Evolutionary conservation across 2,888 invertebrate genomes (phyloP), one percentile per base, ranked within the genome.

Genomic region (Phyllotreta striolata): DNA sequence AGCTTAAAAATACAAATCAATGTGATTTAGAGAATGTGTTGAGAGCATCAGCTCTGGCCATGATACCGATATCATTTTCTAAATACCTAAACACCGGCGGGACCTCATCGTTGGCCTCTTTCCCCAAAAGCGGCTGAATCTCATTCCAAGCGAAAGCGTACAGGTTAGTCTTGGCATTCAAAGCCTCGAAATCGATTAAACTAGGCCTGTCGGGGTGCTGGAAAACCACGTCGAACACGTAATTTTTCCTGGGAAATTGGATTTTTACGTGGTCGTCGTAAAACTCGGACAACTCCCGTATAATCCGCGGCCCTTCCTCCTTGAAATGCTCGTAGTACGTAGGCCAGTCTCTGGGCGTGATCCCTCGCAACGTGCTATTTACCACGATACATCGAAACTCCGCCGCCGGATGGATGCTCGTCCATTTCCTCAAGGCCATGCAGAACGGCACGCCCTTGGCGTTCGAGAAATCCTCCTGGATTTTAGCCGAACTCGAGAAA

Each of bases 291-390:
- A 80, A 55, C 12, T 60, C 73, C 55, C 76, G 70, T 62, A 80
- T 78, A 62, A 80, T 79, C 52, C 72, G 66, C 6, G 73, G 73
- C 7, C 79, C 78, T 52, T 80, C 80, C 60, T 78, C 78, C 43
- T 75, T 75, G 62, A 74, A 80, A 69, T 81, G 80, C 1, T 72
- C 76, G 72, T 80, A 80, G 69, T 71, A 81, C 43, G 78, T 78
- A 5, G 80, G 81, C 80, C 80, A 81, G 68, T 81, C 81, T 64
- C 80, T 74, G 4, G 80, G 77, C 24, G 79, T 79, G 34, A 81
- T 80, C 71, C 78, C 80, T 66, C 78, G 69, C 46, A 81, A 69
- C 7, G 76, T 66, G 65, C 79, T 78, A 66, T 79, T 78, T 6
- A 80, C 71, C 24, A 81, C 78, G 67, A 81, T 79, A 68, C 80